Conservation (phyloP, 2,888 invertebrate species). For the Drosophila bunnanda region DNA sequence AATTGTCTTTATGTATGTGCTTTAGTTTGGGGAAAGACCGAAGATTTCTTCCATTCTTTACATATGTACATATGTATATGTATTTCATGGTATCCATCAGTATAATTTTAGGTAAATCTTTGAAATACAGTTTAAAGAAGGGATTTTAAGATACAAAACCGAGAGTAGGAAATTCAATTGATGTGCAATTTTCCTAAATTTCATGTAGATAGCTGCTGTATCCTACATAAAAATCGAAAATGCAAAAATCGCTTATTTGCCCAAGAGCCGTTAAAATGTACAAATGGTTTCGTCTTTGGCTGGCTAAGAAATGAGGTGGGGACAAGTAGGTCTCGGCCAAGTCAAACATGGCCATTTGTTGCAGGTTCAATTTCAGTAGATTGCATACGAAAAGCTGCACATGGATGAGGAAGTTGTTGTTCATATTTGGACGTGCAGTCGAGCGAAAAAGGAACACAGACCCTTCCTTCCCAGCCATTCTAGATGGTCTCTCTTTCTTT, state of each 20-base stretch:
- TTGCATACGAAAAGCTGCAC: slow-evolving; percentile 56
- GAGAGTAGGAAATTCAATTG: slow-evolving; percentile 47
- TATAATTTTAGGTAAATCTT: not conserved
- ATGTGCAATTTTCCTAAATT: slow-evolving; percentile 72
- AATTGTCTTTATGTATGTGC: no score
- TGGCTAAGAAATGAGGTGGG: slow-evolving; percentile 24
- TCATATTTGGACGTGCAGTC: slow-evolving; percentile 76
- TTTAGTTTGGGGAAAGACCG: no score
- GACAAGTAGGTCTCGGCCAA: slow-evolving; percentile 58
- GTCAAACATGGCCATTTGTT: slow-evolving; percentile 76
- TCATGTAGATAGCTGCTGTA: slow-evolving; percentile 27
- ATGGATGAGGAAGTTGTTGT: slow-evolving; percentile 70
- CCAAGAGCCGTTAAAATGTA: slow-evolving; percentile 76
- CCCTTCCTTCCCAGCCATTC: slow-evolving; percentile 21
- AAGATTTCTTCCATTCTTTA: no score
- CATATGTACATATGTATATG: not conserved
- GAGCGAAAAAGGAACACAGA: slow-evolving; percentile 68
- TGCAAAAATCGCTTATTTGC: slow-evolving; percentile 79
- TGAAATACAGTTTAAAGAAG: not conserved
- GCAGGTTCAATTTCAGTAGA: slow-evolving; percentile 79
- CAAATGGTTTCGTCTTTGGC: slow-evolving; percentile 42
- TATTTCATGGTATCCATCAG: no score
- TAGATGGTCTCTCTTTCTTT: slow-evolving; percentile 12
- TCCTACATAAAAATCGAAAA: slow-evolving; percentile 71
- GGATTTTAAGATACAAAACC: not conserved